Conservation (phyloP, 2,888 invertebrate genomes). For the Elmis aenea region DNA sequence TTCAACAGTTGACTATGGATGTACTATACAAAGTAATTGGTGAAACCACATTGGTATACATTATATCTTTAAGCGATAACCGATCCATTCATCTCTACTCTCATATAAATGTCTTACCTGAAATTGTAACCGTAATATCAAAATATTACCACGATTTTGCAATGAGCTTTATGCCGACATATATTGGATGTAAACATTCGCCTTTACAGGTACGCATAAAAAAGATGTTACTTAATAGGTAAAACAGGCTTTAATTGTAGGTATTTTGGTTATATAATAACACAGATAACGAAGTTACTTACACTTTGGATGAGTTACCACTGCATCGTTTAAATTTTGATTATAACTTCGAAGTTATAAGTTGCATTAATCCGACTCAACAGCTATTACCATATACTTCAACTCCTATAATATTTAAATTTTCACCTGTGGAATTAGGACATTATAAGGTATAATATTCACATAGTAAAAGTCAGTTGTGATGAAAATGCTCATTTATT, state of each 20-base stretch:
- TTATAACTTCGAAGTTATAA: conserved; percentile 37
- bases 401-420: conserved; percentile 41
- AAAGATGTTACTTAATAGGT: too few species aligned
- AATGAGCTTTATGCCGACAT: too few species aligned
- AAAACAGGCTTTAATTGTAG: too few species aligned
- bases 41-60: too few species aligned
- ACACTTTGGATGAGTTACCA: conserved; percentile 30
- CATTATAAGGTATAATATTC: too few species aligned
- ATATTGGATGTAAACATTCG: conserved; percentile 37
- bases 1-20: conserved; percentile 33
- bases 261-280: conserved; percentile 45
- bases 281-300: conserved; percentile 31
- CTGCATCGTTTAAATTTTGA: conserved; percentile 32
- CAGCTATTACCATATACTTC: conserved; percentile 29
- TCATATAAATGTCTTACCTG: conserved; percentile 29
- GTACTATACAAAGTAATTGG: too few species aligned
- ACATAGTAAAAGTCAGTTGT: conserved; percentile 35
- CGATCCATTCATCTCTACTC: conserved; percentile 34
- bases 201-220: conserved; percentile 14
- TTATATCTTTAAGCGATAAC: conserved; percentile 37
- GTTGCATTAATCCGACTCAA: conserved; percentile 39
- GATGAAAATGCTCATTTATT: neutral
- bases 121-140: conserved; percentile 23
- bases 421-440: conserved; percentile 42
- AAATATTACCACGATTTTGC: conserved; percentile 21